These are phyloP conservation scores for Patella vulgata DNA, from an alignment of 1,140 invertebrate species.

Conservation along the genomic window DNA sequence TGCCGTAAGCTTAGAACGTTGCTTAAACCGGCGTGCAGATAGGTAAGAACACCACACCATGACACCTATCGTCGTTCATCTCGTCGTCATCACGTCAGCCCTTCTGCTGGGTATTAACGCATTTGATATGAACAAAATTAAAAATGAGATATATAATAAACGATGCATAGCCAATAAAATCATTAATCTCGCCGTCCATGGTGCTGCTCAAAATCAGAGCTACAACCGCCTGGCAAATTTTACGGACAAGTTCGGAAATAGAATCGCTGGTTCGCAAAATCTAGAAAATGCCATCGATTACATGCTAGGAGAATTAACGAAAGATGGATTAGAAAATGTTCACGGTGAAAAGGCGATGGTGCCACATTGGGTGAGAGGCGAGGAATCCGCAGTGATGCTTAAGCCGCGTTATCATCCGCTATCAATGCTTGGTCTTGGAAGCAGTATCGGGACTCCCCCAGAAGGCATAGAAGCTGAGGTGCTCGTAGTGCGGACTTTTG, in stretches of 20 bases:
- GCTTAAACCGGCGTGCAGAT: too few relatives aligned
- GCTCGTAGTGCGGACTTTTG: constrained; percentile 75
- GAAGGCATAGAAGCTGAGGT: constrained; percentile 78
- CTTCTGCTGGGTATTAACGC: too few relatives aligned
- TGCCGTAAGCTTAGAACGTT: too few relatives aligned
- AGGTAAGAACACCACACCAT: too few relatives aligned
- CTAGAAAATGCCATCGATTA: constrained; percentile 80
- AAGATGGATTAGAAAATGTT: constrained; percentile 72
- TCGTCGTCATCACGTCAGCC: too few relatives aligned
- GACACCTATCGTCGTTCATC: too few relatives aligned
- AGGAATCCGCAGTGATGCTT: constrained; percentile 73
- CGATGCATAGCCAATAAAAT: constrained; percentile 31
- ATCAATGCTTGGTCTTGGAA: constrained; percentile 74
- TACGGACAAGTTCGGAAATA: constrained; percentile 77
- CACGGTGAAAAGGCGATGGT: constrained; percentile 70
- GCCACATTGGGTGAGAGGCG: constrained; percentile 67
- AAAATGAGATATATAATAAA: constrained; percentile 18
- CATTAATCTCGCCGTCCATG: constrained; percentile 70
- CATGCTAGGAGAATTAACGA: constrained; percentile 71
- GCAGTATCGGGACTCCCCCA: constrained; percentile 73
- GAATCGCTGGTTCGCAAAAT: constrained; percentile 73
- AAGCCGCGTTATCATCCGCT: constrained; percentile 72
- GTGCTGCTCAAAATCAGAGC: constrained; percentile 70
- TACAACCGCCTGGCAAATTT: constrained; percentile 75
- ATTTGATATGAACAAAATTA: background rate